Evolutionary conservation across 2,113 vertebrate genomes (phyloP).

Genomic region (Thamnophis sirtalis): DNA sequence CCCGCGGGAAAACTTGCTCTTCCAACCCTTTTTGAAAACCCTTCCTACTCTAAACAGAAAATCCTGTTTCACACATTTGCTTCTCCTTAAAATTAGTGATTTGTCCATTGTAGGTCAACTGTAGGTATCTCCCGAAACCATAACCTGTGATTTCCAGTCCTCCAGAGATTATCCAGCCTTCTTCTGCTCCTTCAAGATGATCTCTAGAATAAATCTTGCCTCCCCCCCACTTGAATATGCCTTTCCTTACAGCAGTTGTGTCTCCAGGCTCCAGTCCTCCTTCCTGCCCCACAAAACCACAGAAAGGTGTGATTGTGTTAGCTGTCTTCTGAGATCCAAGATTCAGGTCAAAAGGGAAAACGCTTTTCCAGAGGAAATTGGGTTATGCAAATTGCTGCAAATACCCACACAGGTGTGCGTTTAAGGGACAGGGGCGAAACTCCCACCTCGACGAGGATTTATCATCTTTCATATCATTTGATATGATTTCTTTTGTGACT

Average conservation of each 20-base stretch:
- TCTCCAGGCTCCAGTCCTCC: background rate
- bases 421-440: background rate
- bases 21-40: background rate
- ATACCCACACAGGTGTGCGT: background rate
- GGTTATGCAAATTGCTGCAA: background rate
- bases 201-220: background rate
- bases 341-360: conserved; percentile 16
- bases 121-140: background rate
- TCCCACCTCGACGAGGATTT: background rate
- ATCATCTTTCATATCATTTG: background rate
- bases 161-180: background rate
- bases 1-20: no score
- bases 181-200: background rate
- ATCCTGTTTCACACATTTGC: background rate
- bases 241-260: background rate
- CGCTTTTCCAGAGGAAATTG: background rate
- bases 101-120: background rate
- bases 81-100: background rate
- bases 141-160: background rate
- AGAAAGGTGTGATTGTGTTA: background rate
- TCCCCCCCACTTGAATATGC: background rate
- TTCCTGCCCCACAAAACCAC: background rate
- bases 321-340: background rate
- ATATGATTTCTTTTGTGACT: background rate
- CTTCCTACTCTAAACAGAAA: background rate